These are phyloP conservation scores for Apogon hyalosoma DNA, from an alignment of 2,797 vertebrate species.

Conservation along the genomic window DNA sequence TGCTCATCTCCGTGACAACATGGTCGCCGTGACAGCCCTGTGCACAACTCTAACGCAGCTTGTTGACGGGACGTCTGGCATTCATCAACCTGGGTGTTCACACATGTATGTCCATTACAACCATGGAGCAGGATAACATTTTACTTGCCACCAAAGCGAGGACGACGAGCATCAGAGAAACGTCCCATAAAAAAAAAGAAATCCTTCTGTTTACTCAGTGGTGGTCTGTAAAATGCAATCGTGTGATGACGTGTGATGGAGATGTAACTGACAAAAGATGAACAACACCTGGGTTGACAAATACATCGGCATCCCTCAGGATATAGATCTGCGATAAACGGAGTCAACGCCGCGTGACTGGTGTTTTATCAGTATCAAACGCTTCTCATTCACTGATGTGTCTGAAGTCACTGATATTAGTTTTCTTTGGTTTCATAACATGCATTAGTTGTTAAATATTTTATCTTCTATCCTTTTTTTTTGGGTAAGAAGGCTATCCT, in stretches of 20 bases:
- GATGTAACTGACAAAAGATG: constrained; percentile 2
- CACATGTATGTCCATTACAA: background rate
- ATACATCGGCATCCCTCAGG: constrained; percentile 33
- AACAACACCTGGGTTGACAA: constrained; percentile 19
- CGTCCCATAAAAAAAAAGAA: too few relatives aligned
- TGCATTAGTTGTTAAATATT: too few relatives aligned
- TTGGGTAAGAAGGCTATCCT: too few relatives aligned
- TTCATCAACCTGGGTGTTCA: constrained; percentile 13
- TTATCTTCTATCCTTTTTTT: too few relatives aligned
- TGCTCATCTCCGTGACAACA: too few relatives aligned
- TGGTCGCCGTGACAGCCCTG: constrained; percentile 24
- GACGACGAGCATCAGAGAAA: background rate
- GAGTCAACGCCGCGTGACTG: constrained; percentile 30
- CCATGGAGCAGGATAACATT: background rate
- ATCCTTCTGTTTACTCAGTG: background rate
- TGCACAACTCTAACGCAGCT: constrained; percentile 35
- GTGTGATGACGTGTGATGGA: background rate
- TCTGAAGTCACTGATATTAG: background rate
- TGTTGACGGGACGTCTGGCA: constrained; percentile 22
- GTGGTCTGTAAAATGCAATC: constrained; percentile 13
- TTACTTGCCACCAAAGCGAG: background rate
- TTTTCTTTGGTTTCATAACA: too few relatives aligned
- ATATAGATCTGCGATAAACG: constrained; percentile 35
- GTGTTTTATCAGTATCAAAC: constrained; percentile 26
- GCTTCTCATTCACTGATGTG: constrained; percentile 1